phyloP scores from a whole-genome alignment of 2,797 vertebrate genomes.

The Gallinago stenura region DNA sequence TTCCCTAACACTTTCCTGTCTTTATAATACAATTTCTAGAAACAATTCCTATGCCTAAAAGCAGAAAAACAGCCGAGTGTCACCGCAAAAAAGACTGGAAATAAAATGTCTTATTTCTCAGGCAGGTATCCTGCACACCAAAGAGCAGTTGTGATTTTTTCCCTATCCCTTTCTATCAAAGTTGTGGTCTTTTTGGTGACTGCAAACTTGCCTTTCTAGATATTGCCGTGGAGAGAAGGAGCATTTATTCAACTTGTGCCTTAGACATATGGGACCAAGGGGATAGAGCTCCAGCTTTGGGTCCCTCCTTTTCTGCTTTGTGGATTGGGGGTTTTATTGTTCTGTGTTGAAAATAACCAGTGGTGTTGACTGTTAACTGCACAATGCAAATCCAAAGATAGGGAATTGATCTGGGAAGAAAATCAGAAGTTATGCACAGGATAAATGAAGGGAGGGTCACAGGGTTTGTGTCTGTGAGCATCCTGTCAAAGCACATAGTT shows the following conservation, averaged over 20 bases:
- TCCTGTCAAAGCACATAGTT: not conserved
- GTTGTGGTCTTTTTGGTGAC: not conserved
- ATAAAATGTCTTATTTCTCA: not conserved
- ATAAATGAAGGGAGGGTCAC: not conserved
- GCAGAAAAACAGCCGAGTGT: not conserved
- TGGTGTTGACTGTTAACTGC: not conserved
- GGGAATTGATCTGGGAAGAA: not conserved
- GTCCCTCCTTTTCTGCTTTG: not conserved
- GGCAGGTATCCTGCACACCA: not conserved
- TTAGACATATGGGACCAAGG: not conserved
- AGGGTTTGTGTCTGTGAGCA: not conserved
- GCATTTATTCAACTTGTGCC: not conserved
- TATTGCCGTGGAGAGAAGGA: not conserved
- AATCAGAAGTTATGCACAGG: not conserved
- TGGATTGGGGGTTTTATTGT: not conserved
- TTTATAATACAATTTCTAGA: conserved; percentile 1
- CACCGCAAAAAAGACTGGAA: not conserved
- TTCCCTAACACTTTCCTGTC: not conserved
- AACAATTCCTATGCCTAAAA: not conserved
- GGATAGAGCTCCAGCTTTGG: not conserved
- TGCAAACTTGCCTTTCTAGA: not conserved
- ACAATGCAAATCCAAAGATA: not conserved
- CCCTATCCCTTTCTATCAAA: not conserved
- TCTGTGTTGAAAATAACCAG: not conserved
- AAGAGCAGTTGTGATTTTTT: fast-evolving